Percentiles rank a stretch among this genome's conserved stretches.
These are phyloP conservation scores for Catharus fuscescens DNA, from an alignment of 2,113 vertebrate genomes.

Conservation along the genomic window DNA sequence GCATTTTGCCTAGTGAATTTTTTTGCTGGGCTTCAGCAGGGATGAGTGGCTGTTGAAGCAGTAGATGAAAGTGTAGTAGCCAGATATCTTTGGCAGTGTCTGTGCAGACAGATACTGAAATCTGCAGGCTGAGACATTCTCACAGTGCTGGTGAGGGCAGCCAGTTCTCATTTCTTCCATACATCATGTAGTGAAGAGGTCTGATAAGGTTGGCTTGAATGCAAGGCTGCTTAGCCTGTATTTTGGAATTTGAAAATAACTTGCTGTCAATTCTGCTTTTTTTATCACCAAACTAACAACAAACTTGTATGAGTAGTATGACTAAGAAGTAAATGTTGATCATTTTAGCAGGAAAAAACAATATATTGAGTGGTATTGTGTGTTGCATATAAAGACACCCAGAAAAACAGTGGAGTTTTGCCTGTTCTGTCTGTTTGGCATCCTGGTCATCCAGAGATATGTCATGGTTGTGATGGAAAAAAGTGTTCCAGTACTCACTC, in stretches of 20 bases:
- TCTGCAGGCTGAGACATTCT: background rate
- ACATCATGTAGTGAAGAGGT: background rate
- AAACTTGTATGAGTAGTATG: background rate
- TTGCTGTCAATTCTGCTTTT: background rate
- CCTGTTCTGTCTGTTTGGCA: background rate
- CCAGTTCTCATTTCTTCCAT: background rate
- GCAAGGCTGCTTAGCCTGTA: background rate
- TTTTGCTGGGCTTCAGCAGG: background rate
- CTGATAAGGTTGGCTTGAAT: background rate
- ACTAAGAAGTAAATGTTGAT: background rate
- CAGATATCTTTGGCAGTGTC: background rate
- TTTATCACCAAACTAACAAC: background rate
- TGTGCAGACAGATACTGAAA: background rate
- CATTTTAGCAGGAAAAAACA: background rate
- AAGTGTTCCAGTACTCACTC: background rate
- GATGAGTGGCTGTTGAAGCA: background rate
- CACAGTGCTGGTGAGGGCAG: background rate
- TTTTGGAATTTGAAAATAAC: background rate
- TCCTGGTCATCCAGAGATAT: background rate
- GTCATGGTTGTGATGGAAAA: background rate
- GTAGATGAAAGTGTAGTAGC: background rate
- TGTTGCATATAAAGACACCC: background rate
- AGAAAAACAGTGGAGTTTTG: background rate
- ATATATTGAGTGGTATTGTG: background rate
- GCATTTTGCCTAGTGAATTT: background rate